Conservation (phyloP, 2,797 vertebrate species). For the Phoebastria nigripes region DNA sequence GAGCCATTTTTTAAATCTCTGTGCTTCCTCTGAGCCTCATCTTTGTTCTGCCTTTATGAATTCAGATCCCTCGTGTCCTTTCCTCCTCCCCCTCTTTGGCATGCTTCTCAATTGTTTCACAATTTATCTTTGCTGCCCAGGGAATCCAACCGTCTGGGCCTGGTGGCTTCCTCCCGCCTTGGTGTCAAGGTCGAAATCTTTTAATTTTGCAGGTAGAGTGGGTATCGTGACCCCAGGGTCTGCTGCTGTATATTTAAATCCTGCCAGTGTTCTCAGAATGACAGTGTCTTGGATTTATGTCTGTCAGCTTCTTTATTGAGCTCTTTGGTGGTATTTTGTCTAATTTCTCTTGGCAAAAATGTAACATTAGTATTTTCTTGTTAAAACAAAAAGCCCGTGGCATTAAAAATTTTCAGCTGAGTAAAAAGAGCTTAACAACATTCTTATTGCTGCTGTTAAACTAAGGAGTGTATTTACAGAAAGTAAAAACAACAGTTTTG, state of each 20-base stretch:
- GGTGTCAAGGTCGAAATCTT: constrained; percentile 74
- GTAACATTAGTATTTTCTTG: constrained; percentile 42
- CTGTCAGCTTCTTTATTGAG: constrained; percentile 59
- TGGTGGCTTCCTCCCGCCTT: constrained; percentile 36
- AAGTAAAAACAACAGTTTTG: not conserved
- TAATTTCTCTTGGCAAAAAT: constrained; percentile 48
- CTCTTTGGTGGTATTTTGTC: constrained; percentile 38
- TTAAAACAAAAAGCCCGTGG: constrained; percentile 40
- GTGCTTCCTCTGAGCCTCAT: constrained; percentile 14
- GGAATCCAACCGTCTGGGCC: constrained; percentile 54
- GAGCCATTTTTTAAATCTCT: not conserved
- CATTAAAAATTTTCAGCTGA: not conserved
- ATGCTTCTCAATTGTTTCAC: constrained; percentile 45
- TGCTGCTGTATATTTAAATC: constrained; percentile 69
- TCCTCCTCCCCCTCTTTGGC: not conserved
- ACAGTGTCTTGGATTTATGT: constrained; percentile 31
- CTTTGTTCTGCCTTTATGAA: constrained; percentile 65
- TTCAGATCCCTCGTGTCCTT: not conserved
- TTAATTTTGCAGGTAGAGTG: constrained; percentile 70
- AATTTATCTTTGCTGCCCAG: constrained; percentile 69
- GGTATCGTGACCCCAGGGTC: constrained; percentile 36
- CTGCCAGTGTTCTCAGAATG: constrained; percentile 31
- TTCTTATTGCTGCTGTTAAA: not conserved
- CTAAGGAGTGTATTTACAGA: not conserved
- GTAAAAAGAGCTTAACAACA: not conserved